Conservation (phyloP, 2,113 vertebrate species). For the Tenrec ecaudatus region DNA sequence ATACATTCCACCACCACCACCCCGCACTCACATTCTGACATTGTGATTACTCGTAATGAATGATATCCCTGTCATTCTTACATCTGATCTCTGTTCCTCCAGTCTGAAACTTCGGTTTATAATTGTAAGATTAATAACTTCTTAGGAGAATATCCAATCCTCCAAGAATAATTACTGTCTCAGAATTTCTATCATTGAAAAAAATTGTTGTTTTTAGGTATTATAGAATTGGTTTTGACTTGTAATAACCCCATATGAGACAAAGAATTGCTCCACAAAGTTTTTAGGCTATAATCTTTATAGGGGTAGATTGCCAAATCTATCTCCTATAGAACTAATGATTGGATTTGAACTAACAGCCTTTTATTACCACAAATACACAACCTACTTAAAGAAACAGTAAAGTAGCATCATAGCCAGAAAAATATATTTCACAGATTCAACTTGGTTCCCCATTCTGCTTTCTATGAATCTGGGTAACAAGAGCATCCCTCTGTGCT, state of each 20-base stretch:
- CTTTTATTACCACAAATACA: neutral
- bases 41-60: neutral
- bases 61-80: neutral
- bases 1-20: neutral
- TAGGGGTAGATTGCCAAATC: too few species aligned
- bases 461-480: constrained; percentile 69
- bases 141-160: neutral
- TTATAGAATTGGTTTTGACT: too few species aligned
- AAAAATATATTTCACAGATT: constrained; percentile 55
- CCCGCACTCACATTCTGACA: neutral
- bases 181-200: neutral
- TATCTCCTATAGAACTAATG: too few species aligned
- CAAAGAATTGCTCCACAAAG: too few species aligned
- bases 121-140: neutral
- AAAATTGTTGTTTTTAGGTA: neutral
- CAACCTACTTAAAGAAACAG: constrained; percentile 5
- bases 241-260: too few species aligned
- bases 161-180: constrained; percentile 32
- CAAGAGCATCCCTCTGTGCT: constrained; percentile 44
- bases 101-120: neutral
- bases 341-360: neutral
- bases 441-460: constrained; percentile 53
- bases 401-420: neutral
- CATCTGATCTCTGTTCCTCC: neutral
- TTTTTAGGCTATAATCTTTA: too few species aligned